phyloP scores from a whole-genome alignment of 2,113 vertebrate species.

The Zosterops lateralis region DNA sequence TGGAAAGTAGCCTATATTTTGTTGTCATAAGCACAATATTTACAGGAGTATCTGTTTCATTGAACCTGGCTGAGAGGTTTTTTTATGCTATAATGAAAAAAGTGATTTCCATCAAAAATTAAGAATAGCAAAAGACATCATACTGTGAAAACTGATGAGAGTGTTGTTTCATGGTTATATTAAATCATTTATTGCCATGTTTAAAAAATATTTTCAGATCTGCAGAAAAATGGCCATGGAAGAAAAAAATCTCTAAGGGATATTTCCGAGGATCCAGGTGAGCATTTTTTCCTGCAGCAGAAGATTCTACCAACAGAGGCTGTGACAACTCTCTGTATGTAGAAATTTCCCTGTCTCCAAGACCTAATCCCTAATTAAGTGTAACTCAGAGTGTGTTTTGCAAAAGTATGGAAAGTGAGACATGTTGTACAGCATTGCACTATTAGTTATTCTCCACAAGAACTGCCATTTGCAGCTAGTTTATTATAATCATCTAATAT shows the following conservation, averaged over 20 bases:
- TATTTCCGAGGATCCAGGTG: conserved; percentile 97
- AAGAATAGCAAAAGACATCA: background rate
- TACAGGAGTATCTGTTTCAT: background rate
- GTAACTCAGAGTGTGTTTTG: background rate
- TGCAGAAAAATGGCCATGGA: conserved; percentile 91
- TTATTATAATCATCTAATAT: background rate
- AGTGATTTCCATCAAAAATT: conserved; percentile 11
- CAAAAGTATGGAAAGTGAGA: background rate
- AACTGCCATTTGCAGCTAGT: background rate
- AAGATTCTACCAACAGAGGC: background rate
- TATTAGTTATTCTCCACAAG: background rate
- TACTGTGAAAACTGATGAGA: conserved; percentile 28
- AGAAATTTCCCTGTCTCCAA: background rate
- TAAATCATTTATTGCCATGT: conserved; percentile 14
- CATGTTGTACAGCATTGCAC: background rate
- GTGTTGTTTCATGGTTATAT: background rate
- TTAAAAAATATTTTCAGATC: conserved; percentile 78
- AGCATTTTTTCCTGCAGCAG: conserved; percentile 14
- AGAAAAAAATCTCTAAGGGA: conserved; percentile 87
- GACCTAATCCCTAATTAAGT: background rate
- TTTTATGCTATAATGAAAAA: background rate
- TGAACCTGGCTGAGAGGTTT: background rate
- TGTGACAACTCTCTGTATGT: background rate
- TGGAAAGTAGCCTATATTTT: background rate
- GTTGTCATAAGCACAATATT: background rate